These are phyloP conservation scores for Harpalus rufipes DNA, from an alignment of 2,888 invertebrate species.

Conservation along the genomic window DNA sequence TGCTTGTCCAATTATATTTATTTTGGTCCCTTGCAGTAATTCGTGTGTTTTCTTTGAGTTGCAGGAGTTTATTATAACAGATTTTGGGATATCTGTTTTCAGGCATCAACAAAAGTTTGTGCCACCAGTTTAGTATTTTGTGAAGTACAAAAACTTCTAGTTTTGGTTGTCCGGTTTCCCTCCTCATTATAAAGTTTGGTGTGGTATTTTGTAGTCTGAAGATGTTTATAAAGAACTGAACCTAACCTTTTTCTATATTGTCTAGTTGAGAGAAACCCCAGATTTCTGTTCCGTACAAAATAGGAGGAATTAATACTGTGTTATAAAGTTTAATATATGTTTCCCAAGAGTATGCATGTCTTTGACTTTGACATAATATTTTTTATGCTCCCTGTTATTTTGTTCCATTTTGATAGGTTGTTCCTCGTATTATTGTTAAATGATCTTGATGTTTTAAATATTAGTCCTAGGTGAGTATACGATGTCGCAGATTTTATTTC, in stretches of 20 bases:
- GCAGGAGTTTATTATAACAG: background rate
- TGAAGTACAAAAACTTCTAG: no score
- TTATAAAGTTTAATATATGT: background rate
- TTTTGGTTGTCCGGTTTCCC: background rate
- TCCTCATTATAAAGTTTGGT: background rate
- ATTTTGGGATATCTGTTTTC: background rate
- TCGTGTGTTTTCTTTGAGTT: background rate
- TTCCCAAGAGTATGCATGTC: background rate
- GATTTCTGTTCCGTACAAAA: no score
- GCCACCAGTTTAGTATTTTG: no score
- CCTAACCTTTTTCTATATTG: no score
- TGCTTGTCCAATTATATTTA: no score
- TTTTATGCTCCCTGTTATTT: slow-evolving; percentile 20
- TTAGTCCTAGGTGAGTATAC: slow-evolving; percentile 17
- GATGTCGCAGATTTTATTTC: background rate
- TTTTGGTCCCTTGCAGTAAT: no score
- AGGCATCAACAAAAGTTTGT: no score
- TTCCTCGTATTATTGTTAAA: no score
- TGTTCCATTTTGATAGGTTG: background rate
- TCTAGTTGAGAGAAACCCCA: no score
- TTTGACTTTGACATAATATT: slow-evolving; percentile 18
- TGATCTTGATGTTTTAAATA: slow-evolving; percentile 22
- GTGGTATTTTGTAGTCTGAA: background rate
- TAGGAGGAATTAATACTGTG: no score
- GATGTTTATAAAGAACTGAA: background rate